Evolutionary conservation across 2,113 vertebrate genomes (phyloP).

Genomic region (Labeo rohita): DNA sequence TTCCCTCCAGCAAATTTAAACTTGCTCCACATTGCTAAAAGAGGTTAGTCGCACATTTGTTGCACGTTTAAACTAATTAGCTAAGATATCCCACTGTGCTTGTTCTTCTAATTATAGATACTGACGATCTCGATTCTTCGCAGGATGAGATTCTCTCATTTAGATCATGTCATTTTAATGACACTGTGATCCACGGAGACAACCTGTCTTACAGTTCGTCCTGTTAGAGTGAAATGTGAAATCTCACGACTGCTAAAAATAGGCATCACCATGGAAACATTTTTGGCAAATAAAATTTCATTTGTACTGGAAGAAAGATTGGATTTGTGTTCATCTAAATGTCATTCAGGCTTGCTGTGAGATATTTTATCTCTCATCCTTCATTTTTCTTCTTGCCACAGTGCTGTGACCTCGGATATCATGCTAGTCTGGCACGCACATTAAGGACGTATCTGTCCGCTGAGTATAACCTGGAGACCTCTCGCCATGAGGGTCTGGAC

Average conservation of each 20-base stretch:
- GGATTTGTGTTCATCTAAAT: slow-evolving; percentile 6
- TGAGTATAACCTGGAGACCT: slow-evolving; percentile 97
- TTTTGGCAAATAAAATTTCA: neutral
- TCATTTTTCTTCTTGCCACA: slow-evolving; percentile 60
- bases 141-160: slow-evolving; percentile 56
- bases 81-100: slow-evolving; percentile 65
- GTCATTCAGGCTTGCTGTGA: neutral
- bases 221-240: slow-evolving; percentile 21
- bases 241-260: slow-evolving; percentile 13
- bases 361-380: neutral
- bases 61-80: slow-evolving; percentile 70
- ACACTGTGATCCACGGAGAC: neutral
- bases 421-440: slow-evolving; percentile 92
- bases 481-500: slow-evolving; percentile 95
- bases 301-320: neutral
- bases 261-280: slow-evolving; percentile 40
- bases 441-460: slow-evolving; percentile 96
- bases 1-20: slow-evolving; percentile 66
- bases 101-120: slow-evolving; percentile 65
- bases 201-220: slow-evolving; percentile 16
- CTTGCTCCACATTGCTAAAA: slow-evolving; percentile 63
- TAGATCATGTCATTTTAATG: slow-evolving; percentile 18
- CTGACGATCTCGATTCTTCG: slow-evolving; percentile 53
- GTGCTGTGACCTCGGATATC: slow-evolving; percentile 97
- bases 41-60: slow-evolving; percentile 67